Evolutionary conservation across 2,797 vertebrate species (phyloP).

Genomic region (Lophius americanus): DNA sequence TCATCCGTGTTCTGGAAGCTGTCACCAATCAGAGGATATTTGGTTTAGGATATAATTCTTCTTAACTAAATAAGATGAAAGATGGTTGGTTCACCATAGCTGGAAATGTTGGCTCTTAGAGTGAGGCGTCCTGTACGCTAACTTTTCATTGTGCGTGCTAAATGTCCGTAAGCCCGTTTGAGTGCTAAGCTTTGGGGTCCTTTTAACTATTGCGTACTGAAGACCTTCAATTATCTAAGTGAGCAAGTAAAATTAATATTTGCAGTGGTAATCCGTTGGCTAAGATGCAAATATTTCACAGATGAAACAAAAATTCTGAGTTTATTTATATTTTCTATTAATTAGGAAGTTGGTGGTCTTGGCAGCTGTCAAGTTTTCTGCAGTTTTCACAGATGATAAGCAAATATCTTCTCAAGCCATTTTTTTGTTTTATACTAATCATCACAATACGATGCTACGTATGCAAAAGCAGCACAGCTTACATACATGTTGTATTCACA

Average conservation of each 20-base stretch:
- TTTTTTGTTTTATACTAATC: not conserved
- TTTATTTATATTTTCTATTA: not conserved
- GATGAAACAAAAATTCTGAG: no score
- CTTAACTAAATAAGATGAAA: not conserved
- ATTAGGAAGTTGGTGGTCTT: not conserved
- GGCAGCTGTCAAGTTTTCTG: not conserved
- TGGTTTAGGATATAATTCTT: no score
- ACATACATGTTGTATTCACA: not conserved
- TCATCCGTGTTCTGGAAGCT: not conserved
- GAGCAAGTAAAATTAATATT: no score
- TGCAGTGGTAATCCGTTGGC: not conserved
- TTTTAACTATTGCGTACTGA: no score
- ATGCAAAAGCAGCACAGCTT: not conserved
- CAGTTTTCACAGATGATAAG: no score
- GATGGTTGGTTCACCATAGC: not conserved
- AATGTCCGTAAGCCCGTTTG: no score
- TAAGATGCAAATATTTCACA: not conserved
- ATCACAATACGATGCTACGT: not conserved
- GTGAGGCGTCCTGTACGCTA: no score
- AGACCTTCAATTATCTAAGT: no score
- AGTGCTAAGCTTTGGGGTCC: no score
- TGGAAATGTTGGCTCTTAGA: not conserved
- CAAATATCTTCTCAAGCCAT: no score
- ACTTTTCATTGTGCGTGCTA: no score
- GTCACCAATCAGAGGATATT: not conserved